Percentiles rank a stretch among this genome's conserved stretches.
Evolutionary conservation across 1,140 invertebrate species (phyloP).

Genomic region (Aleiodes sp.): DNA sequence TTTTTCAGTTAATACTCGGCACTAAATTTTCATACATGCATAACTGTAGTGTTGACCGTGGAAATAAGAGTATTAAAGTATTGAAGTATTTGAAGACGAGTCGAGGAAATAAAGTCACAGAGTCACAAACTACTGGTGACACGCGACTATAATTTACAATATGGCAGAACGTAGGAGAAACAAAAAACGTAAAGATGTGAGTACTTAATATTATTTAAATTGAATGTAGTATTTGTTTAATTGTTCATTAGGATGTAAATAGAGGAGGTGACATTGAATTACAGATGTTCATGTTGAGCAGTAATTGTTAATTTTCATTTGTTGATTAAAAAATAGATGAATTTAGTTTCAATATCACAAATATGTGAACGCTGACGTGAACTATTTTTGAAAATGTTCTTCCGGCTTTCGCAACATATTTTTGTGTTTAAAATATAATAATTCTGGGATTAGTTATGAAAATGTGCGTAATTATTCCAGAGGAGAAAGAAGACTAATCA

Average conservation of each 20-base stretch:
- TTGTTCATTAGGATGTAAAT: too few relatives aligned
- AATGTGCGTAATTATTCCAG: too few relatives aligned
- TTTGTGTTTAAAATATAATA: too few relatives aligned
- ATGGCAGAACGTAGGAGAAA: slow-evolving; percentile 82
- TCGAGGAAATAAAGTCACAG: too few relatives aligned
- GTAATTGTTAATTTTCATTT: slow-evolving; percentile 21
- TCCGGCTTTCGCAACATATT: too few relatives aligned
- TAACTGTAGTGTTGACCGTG: slow-evolving; percentile 8
- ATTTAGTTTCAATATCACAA: too few relatives aligned
- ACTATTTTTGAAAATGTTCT: too few relatives aligned
- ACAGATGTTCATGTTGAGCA: slow-evolving; percentile 3
- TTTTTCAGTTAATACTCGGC: background rate
- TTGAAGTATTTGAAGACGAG: background rate
- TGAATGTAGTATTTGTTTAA: too few relatives aligned
- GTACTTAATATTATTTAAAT: slow-evolving; percentile 48
- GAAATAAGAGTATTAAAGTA: background rate
- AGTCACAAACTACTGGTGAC: background rate
- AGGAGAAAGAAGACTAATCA: too few relatives aligned
- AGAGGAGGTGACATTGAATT: background rate
- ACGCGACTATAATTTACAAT: slow-evolving; percentile 58
- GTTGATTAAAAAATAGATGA: background rate
- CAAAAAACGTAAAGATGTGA: slow-evolving; percentile 80
- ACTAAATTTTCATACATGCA: background rate
- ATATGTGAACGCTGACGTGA: too few relatives aligned
- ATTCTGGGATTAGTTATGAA: too few relatives aligned